Base-by-base conservation (phyloP, 2,797 vertebrate genomes). In the Chaetodon trifasciatus region DNA sequence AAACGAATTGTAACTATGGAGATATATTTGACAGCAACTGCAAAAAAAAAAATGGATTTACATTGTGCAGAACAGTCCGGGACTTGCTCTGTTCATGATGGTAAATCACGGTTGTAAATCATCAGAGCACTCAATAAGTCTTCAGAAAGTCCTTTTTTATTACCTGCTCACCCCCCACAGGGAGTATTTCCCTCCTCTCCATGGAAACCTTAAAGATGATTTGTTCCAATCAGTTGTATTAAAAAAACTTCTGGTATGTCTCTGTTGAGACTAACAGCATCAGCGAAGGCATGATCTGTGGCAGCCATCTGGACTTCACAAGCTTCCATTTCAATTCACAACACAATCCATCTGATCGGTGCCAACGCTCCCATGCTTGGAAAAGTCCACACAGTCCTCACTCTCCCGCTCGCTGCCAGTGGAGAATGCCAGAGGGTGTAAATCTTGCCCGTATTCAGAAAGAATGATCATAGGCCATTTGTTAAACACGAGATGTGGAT, bases 151-250 rank as follows among this genome's bases (percentile, higher is more conserved):
- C 70, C 75, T 78, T 90, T 92, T 89, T 91, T 89, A 89, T 91
- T 80, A 76, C 69, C 63, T 9, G 4, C 40, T 78, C 74, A 60
- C 78, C 83, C 73, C 50, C 23, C 24, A 53, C 62, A 88, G 91
- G 89, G 89, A 94, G 90, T 86, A 84, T 90, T 90, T 89, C 64
- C 64, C 73, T 85, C 76, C 81, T 89, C 79, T 73, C 86, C 84
- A 85, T 88, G 77, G 88, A 92, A 91, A 92, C 86, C 42, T 74
- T 75, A 74, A 49, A 85, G 71, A 84, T 28, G 28, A 82, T 74
- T 60, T 77, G 74, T 86, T 88, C 75, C 74, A 90, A 92, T 93
- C 73, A 74, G 68, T 55, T 47, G 53, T 17, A 70, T 80, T 71
- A 5, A 57, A 83, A 74, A 79, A 81, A 61, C 56, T 3, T 55